Conservation (phyloP, 2,888 invertebrate species). For the Capitulum mitella region DNA sequence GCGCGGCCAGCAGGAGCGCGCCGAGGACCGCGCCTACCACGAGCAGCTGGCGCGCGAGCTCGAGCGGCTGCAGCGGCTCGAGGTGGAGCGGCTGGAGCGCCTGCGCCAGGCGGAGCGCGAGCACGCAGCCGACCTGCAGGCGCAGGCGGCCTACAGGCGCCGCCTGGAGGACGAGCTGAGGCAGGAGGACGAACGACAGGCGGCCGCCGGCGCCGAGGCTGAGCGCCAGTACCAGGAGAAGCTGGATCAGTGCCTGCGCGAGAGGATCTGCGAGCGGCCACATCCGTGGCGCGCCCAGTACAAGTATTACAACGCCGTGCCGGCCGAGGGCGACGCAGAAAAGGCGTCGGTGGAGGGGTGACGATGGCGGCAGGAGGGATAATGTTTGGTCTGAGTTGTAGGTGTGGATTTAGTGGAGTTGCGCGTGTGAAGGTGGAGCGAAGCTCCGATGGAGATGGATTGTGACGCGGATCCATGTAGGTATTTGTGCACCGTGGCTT, state of each 20-base stretch:
- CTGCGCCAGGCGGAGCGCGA: conserved; percentile 5
- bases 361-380: too few relatives aligned
- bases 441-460: too few relatives aligned
- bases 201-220: not conserved
- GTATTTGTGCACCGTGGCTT: too few relatives aligned
- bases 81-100: conserved; percentile 3
- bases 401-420: too few relatives aligned
- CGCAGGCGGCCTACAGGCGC: not conserved
- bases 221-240: not conserved
- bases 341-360: not conserved
- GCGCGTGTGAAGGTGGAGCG: too few relatives aligned
- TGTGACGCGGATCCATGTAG: too few relatives aligned
- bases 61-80: conserved; percentile 15
- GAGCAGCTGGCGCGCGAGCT: not conserved
- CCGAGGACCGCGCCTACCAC: not conserved
- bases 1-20: not conserved
- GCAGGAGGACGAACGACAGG: not conserved
- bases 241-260: conserved; percentile 9
- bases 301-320: not conserved
- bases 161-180: not conserved
- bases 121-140: conserved; percentile 5
- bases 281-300: conserved; percentile 13
- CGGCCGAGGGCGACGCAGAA: not conserved
- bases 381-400: too few relatives aligned
- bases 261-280: not conserved